Percentiles rank a stretch among this genome's conserved stretches.
phyloP scores from a whole-genome alignment of 2,797 vertebrate genomes.

The Melopsittacus undulatus region DNA sequence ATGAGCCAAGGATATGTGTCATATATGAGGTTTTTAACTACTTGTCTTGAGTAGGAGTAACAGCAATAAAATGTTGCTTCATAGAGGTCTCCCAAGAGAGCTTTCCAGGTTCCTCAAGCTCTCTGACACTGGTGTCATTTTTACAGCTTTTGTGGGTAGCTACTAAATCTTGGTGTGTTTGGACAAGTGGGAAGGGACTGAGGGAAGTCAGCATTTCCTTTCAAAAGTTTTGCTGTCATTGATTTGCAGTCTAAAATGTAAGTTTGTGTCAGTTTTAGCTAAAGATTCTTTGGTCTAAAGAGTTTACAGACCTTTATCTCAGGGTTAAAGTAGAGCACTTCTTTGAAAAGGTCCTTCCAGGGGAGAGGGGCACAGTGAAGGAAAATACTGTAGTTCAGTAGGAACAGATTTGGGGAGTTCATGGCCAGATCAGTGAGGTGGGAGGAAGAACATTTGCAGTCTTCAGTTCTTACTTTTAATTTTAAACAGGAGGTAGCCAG shows the following conservation, averaged over 20 bases:
- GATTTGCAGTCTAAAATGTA: neutral
- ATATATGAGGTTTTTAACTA: neutral
- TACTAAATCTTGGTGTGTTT: neutral
- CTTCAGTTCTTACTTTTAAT: neutral
- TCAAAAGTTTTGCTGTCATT: neutral
- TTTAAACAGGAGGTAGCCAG: neutral
- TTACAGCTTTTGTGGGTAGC: neutral
- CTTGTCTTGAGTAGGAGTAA: neutral
- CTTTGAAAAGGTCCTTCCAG: neutral
- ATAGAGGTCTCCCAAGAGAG: neutral
- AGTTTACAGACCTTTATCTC: neutral
- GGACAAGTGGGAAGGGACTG: neutral
- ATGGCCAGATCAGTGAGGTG: neutral
- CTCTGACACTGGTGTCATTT: neutral
- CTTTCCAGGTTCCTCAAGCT: neutral
- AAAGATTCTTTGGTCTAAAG: neutral
- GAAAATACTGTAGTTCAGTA: neutral
- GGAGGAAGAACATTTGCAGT: neutral
- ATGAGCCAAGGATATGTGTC: neutral
- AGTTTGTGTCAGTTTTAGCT: neutral
- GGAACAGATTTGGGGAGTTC: neutral
- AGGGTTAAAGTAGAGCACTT: neutral
- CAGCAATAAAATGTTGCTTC: neutral
- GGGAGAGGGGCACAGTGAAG: neutral
- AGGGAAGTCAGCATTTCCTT: neutral